A percentile compares a stretch with the other conserved stretches of the same genome.
Evolutionary conservation across 2,888 invertebrate species (phyloP).

Genomic region (Cacoxenus indagator): DNA sequence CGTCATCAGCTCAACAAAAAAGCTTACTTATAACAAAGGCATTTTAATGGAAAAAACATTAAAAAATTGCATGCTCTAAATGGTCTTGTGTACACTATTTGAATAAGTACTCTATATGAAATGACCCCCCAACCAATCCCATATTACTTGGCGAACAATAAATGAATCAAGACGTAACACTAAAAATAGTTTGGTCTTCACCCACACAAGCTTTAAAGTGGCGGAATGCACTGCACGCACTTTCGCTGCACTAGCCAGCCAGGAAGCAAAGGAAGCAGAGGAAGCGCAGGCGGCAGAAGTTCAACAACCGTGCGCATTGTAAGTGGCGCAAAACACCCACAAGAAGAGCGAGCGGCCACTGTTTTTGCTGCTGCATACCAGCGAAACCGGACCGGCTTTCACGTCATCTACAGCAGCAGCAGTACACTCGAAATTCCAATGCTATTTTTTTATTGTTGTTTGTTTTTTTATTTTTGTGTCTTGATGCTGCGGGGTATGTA

Average conservation of each 20-base stretch:
- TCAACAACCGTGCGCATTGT: conserved; percentile 11
- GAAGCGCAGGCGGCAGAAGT: background rate
- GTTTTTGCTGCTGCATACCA: conserved; percentile 9
- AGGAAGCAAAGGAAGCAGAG: background rate
- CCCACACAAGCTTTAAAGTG: background rate
- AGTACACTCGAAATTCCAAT: conserved; percentile 7
- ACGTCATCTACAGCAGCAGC: background rate
- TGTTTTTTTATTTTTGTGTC: too few species aligned
- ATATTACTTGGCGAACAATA: background rate
- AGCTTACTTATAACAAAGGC: background rate
- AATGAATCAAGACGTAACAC: background rate
- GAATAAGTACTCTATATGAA: conserved; percentile 3
- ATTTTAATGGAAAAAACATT: background rate
- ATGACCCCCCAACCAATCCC: background rate
- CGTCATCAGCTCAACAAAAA: background rate
- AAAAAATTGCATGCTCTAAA: background rate
- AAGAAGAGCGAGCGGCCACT: too few species aligned
- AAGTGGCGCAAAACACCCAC: conserved; percentile 11
- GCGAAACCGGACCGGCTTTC: conserved; percentile 13
- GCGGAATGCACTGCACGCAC: background rate
- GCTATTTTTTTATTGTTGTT: background rate
- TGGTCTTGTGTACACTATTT: conserved; percentile 3
- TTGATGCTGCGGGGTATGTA: background rate
- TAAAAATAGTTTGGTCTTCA: conserved; percentile 29
- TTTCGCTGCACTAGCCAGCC: background rate